Evolutionary conservation across 2,113 vertebrate species (phyloP).

Genomic region (Taxidea taxus): DNA sequence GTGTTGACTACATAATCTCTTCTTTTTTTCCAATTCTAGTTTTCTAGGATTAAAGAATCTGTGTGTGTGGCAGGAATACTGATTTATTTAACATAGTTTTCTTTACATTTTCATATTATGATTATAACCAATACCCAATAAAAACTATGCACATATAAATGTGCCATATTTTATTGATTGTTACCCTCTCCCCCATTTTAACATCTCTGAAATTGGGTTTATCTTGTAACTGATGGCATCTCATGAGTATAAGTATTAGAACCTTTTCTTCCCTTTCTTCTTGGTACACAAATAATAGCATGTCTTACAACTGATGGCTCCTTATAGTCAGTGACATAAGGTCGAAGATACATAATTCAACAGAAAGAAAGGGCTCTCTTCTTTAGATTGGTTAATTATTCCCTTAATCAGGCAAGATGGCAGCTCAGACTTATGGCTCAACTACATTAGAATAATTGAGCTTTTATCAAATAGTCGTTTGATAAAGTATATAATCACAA

Average conservation of each 20-base stretch:
- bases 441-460: conserved; percentile 52
- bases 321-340: conserved; percentile 1
- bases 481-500: conserved; percentile 58
- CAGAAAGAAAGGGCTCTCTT: conserved; percentile 6
- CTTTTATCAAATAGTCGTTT: conserved; percentile 54
- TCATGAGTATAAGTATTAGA: background rate
- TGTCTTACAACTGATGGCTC: background rate
- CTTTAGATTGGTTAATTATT: conserved; percentile 49
- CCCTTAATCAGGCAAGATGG: conserved; percentile 8
- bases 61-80: background rate
- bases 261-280: background rate
- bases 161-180: background rate
- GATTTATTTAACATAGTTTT: background rate
- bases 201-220: background rate
- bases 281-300: conserved; percentile 20
- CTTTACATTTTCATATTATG: background rate
- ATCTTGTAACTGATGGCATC: background rate
- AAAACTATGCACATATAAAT: background rate
- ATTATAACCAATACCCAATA: background rate
- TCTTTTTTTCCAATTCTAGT: background rate
- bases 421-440: conserved; percentile 29
- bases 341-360: conserved; percentile 21
- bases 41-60: background rate
- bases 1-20: background rate
- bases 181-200: background rate